Evolutionary conservation across 2,797 vertebrate species (phyloP).

Genomic region (Hydrolagus colliei): DNA sequence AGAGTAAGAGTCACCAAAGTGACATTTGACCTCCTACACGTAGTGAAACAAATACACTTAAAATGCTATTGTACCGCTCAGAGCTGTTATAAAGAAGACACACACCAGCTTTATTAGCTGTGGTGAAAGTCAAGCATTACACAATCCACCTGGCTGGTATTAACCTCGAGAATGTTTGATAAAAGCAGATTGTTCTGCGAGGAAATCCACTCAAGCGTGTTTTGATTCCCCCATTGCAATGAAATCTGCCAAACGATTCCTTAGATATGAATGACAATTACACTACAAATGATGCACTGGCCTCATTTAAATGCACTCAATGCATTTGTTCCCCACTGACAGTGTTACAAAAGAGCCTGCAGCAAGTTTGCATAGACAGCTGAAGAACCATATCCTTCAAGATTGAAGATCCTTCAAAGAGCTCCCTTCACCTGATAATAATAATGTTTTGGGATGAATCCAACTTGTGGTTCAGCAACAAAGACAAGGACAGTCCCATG

Average conservation of each 20-base stretch:
- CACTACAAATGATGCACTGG: background rate
- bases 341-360: background rate
- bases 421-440: background rate
- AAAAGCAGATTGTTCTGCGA: background rate
- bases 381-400: background rate
- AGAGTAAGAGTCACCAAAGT: slow-evolving; percentile 85
- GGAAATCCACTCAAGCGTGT: background rate
- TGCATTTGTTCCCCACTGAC: background rate
- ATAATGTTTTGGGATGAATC: too few relatives aligned
- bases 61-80: background rate
- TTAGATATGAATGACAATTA: background rate
- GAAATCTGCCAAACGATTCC: background rate
- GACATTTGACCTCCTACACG: slow-evolving; percentile 91
- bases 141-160: background rate
- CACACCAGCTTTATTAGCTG: background rate
- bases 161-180: background rate
- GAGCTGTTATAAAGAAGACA: background rate
- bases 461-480: too few relatives aligned
- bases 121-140: slow-evolving; percentile 1
- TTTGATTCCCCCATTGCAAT: background rate
- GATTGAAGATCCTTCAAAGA: background rate
- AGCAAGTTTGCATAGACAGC: too few relatives aligned
- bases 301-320: background rate
- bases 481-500: too few relatives aligned
- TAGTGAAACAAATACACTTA: slow-evolving; percentile 84